Percentiles rank a stretch among this genome's conserved stretches.
Conservation (phyloP, 2,113 vertebrate genomes). For the Orientallactaga bullata region DNA sequence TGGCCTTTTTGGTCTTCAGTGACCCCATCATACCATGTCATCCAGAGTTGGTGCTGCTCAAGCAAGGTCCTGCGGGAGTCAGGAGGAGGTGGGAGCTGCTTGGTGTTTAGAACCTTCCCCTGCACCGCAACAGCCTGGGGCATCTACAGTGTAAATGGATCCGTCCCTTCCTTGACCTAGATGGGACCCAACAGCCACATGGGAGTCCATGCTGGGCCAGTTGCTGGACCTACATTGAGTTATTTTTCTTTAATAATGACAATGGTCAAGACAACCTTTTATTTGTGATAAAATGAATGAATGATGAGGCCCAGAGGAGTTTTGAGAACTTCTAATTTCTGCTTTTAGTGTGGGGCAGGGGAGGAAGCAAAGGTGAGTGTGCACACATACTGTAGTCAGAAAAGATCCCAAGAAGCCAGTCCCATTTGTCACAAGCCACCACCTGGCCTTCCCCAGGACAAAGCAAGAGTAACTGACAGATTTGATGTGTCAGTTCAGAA, state of each 20-base stretch:
- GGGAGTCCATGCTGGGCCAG: neutral
- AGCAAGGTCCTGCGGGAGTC: neutral
- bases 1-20: neutral
- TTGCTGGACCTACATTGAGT: neutral
- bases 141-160: neutral
- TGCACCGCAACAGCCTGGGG: rapidly evolving
- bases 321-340: neutral
- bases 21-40: rapidly evolving
- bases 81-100: neutral
- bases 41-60: neutral
- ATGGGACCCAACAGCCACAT: neutral
- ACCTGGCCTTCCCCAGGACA: neutral
- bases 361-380: neutral
- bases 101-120: neutral
- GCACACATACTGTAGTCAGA: neutral
- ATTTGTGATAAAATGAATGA: neutral
- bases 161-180: neutral
- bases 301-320: neutral
- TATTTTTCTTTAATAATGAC: neutral
- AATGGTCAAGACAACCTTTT: neutral
- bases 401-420: neutral
- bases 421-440: neutral
- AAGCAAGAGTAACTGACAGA: neutral
- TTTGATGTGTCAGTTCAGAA: neutral
- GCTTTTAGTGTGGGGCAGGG: neutral